Base-by-base conservation (phyloP, 23 tunicate species). In the Trididemnum miniatum region DNA sequence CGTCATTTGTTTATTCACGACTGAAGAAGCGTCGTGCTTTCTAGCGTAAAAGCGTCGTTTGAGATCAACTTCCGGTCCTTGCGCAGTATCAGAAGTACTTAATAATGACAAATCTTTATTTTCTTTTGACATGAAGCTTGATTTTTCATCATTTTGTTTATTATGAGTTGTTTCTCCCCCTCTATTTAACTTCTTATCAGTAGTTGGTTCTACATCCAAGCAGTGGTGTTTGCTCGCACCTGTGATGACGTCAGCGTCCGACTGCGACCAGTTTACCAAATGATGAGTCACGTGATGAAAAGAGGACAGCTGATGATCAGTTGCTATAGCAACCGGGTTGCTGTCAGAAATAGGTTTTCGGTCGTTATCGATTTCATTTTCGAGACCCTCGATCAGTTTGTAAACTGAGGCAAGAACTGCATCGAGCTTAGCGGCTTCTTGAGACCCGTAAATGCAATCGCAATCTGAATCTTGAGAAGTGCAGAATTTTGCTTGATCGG, bases 1-100 rank as follows among this genome's bases (percentile, higher is more conserved):
- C 79, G 79, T 73, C 79, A 73, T 73, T 73, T 73, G 79, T 73
- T 73, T 73, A 22, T 73, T 25, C 59, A 15, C 4, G 2, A 2
- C 31, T 39, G 30, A 38, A n/a, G n/a, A n/a, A 31, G 75, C 9
- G 20, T 69, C 18, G 37, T 69, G 7, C n/a, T 69, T 32, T 9
- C 9, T 33, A 3, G 37, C 39, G 39, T 31, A 15, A 69, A 37
- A 29, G 2, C n/a, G 29, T 33, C 20, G n/a, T 31, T 69, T 24
- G 27, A 33, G 26, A 7, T n/a, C n/a, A 37, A 5, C 39, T 69
- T 69, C 75, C 37, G 75, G 9, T 69, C 38, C 38, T 31, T 3
- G 18, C 5, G n/a, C 4, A 7, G 29, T 69, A 69, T 69, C 31
- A 69, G 39, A 62, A 25, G 27, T 37, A 69, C 39, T 69, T 69